phyloP scores from a whole-genome alignment of 1,140 invertebrate genomes.

The Cryptotermes secundus region DNA sequence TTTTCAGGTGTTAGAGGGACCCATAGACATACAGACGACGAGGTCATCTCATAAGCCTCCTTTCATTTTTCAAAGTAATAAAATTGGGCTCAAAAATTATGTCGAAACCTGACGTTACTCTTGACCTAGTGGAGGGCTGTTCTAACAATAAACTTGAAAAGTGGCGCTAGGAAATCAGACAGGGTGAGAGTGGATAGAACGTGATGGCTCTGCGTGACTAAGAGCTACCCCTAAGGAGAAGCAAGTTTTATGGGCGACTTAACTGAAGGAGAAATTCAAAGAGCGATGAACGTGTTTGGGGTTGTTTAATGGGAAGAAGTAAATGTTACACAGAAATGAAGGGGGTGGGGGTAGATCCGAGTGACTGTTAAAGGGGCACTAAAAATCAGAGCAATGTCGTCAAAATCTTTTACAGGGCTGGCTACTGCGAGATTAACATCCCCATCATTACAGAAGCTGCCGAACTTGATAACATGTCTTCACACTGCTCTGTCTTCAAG shows the following conservation, averaged over 20 bases:
- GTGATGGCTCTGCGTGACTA: constrained; percentile 1
- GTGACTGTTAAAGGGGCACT: neutral
- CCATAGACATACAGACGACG: too few relatives aligned
- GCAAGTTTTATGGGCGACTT: neutral
- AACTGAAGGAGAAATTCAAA: neutral
- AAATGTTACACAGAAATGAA: neutral
- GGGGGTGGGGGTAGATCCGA: neutral
- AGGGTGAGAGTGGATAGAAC: neutral
- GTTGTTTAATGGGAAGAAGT: neutral
- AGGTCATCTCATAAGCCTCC: too few relatives aligned
- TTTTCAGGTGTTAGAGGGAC: too few relatives aligned
- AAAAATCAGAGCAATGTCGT: neutral
- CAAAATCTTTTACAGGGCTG: neutral
- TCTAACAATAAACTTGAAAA: neutral
- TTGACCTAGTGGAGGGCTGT: neutral
- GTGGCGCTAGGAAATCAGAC: neutral
- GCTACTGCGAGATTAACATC: neutral
- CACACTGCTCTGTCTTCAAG: too few relatives aligned
- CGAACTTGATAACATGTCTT: neutral
- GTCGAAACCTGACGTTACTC: neutral
- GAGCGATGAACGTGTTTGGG: neutral
- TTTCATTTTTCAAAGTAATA: too few relatives aligned
- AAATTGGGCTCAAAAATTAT: too few relatives aligned
- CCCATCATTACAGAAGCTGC: neutral
- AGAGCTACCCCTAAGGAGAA: neutral